Percentiles rank a stretch among this genome's conserved stretches.
These are phyloP conservation scores for Drosophila meridiana DNA, from an alignment of 2,888 invertebrate genomes.

Conservation along the genomic window DNA sequence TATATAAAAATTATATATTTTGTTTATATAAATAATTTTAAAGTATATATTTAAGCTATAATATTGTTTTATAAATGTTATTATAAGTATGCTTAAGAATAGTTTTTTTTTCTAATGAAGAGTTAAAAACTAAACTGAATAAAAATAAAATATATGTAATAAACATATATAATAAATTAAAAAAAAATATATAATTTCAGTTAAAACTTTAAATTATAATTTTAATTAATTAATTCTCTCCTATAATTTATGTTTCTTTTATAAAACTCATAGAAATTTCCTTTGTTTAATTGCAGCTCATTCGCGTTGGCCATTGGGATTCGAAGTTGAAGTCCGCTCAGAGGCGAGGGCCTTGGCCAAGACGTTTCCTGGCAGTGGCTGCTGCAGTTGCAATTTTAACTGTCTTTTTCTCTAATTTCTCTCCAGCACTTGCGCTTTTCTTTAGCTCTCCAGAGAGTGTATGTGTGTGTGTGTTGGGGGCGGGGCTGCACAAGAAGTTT, in stretches of 20 bases:
- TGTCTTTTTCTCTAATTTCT: slow-evolving; percentile 70
- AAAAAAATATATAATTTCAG: background rate
- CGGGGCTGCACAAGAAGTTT: slow-evolving; percentile 65
- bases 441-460: slow-evolving; percentile 32
- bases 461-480: background rate
- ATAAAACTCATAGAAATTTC: background rate
- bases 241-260: background rate
- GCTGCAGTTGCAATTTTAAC: slow-evolving; percentile 58
- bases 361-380: slow-evolving; percentile 41
- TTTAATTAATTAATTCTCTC: background rate
- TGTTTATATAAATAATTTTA: too few species aligned
- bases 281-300: slow-evolving; percentile 26
- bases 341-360: slow-evolving; percentile 37
- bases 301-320: slow-evolving; percentile 22
- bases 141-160: too few species aligned
- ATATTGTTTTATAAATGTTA: background rate
- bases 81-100: background rate
- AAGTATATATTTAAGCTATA: background rate
- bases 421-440: slow-evolving; percentile 69
- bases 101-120: background rate
- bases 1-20: too few species aligned
- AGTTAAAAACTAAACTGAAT: too few species aligned
- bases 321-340: slow-evolving; percentile 1
- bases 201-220: too few species aligned
- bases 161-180: too few species aligned